These are phyloP conservation scores for Temnothorax rugatulus DNA, from an alignment of 2,888 invertebrate species.

Conservation along the genomic window DNA sequence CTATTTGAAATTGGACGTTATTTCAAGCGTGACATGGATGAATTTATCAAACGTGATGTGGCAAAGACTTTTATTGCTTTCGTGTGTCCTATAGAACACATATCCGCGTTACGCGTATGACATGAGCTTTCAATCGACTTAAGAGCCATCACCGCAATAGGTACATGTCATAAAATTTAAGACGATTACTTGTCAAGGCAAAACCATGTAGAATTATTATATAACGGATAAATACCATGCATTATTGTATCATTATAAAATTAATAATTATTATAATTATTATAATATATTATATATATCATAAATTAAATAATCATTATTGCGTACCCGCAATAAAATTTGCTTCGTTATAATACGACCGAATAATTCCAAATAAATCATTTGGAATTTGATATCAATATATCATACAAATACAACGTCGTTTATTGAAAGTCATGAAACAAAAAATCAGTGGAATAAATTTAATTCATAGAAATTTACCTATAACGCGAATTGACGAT, in stretches of 20 bases:
- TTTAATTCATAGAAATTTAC: background rate
- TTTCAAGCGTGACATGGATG: constrained; percentile 58
- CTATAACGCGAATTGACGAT: background rate
- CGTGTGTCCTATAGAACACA: constrained; percentile 15
- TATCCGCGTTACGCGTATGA: background rate
- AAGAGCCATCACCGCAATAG: background rate
- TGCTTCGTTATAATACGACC: background rate
- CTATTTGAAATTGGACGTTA: constrained; percentile 70
- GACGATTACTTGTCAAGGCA: background rate
- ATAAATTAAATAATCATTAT: constrained; percentile 16
- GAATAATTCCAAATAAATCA: constrained; percentile 10
- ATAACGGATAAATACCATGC: background rate
- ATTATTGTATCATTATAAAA: background rate
- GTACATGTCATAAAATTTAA: background rate
- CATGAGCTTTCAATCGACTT: constrained; percentile 32
- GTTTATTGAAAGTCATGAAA: background rate
- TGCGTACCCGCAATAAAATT: background rate
- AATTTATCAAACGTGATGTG: constrained; percentile 67
- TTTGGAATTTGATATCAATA: background rate
- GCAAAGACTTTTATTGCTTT: constrained; percentile 47
- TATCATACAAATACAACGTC: background rate
- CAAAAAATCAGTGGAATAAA: background rate
- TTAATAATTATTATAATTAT: background rate
- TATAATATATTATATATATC: background rate
- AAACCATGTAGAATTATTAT: background rate